These are phyloP conservation scores for Limnephilus lunatus DNA, from an alignment of 2,888 invertebrate genomes.

Conservation along the genomic window DNA sequence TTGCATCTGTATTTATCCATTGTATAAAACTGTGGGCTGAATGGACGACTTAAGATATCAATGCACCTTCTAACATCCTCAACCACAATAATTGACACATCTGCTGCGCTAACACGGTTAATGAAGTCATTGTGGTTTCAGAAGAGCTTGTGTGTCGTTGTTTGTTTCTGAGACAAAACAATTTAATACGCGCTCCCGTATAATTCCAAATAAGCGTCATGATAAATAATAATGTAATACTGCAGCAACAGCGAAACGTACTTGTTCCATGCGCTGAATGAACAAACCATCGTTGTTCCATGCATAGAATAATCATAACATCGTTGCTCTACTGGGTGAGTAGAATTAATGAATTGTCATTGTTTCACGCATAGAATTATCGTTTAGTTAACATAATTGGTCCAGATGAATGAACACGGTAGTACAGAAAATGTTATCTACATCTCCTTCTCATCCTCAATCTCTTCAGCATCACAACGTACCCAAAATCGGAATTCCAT, in stretches of 20 bases:
- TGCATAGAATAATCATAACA: background rate
- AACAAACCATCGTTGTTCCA: background rate
- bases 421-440: background rate
- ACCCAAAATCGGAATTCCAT: background rate
- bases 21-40: background rate
- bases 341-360: background rate
- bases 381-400: background rate
- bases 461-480: background rate
- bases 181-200: background rate
- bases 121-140: conserved; percentile 21
- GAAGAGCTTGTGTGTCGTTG: background rate
- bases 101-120: conserved; percentile 29
- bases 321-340: background rate
- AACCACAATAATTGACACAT: conserved; percentile 7
- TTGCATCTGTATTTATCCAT: background rate
- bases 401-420: background rate
- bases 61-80: background rate
- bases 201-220: background rate
- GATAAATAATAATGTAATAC: background rate
- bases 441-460: background rate
- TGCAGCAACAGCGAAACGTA: background rate
- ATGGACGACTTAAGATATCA: background rate
- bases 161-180: background rate
- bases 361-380: background rate
- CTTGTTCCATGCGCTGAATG: background rate